phyloP scores from a whole-genome alignment of 2,113 vertebrate genomes.

The Toxotes jaculatrix region DNA sequence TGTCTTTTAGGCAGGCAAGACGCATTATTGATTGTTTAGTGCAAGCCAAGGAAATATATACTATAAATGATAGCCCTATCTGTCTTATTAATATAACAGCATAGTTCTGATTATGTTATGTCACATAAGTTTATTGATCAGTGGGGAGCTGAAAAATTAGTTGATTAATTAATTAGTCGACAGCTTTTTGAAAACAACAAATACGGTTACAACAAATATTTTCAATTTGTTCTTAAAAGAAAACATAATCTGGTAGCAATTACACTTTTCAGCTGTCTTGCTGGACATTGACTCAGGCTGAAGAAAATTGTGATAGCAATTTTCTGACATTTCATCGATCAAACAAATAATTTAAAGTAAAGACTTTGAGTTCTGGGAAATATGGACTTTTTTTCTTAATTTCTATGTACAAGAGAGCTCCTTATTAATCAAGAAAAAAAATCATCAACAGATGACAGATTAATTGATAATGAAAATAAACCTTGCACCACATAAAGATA shows the following conservation, averaged over 20 bases:
- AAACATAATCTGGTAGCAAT: no score
- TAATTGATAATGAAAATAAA: not conserved
- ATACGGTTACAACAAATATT: no score
- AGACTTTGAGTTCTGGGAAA: no score
- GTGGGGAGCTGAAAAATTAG: not conserved
- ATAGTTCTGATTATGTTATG: not conserved
- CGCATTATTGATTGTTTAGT: slow-evolving; percentile 37
- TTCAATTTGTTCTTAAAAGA: no score
- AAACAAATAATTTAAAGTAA: no score
- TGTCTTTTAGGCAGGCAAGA: slow-evolving; percentile 35
- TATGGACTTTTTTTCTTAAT: no score
- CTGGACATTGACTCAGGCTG: no score
- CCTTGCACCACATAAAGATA: not conserved
- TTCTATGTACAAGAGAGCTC: no score
- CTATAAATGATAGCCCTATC: not conserved
- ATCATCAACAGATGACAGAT: not conserved
- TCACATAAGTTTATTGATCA: not conserved
- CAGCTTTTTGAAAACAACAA: not conserved
- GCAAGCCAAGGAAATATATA: slow-evolving; percentile 7
- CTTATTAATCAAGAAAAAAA: not conserved
- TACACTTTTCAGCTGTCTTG: no score
- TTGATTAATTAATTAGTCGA: not conserved
- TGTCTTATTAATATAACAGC: not conserved
- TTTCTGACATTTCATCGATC: no score
- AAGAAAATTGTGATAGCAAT: not conserved